Conservation (phyloP, 2,888 invertebrate species). For the Alloplasta piceator region DNA sequence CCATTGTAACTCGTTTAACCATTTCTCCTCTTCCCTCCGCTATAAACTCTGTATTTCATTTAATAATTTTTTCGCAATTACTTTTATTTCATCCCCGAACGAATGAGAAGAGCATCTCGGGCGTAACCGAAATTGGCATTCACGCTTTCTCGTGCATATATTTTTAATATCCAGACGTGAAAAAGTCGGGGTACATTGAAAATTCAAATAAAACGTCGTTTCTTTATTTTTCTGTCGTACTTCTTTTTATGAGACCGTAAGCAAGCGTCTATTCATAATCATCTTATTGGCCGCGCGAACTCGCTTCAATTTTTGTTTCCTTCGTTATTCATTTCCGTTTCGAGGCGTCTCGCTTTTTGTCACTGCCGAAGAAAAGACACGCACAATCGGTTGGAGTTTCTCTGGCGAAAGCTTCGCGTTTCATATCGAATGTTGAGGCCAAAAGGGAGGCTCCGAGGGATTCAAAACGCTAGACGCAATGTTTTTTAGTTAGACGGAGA, state of each 20-base stretch:
- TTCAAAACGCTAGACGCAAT: too few relatives aligned
- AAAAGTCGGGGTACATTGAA: conserved; percentile 50
- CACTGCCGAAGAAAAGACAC: too few relatives aligned
- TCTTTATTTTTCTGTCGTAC: conserved; percentile 12
- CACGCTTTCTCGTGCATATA: conserved; percentile 50
- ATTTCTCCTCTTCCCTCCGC: background rate
- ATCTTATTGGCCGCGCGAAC: conserved; percentile 55
- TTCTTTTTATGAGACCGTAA: conserved; percentile 45
- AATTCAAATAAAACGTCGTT: conserved; percentile 56
- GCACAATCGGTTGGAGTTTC: conserved; percentile 56
- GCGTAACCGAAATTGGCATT: conserved; percentile 47
- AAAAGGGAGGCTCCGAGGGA: too few relatives aligned
- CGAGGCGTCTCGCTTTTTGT: background rate
- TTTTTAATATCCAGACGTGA: conserved; percentile 51
- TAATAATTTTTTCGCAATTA: conserved; percentile 64
- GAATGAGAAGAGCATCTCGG: conserved; percentile 36
- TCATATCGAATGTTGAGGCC: too few relatives aligned
- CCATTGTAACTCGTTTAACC: conserved; percentile 24
- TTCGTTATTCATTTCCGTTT: conserved; percentile 6
- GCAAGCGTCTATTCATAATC: conserved; percentile 61
- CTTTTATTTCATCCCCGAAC: conserved; percentile 37
- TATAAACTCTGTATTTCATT: conserved; percentile 48
- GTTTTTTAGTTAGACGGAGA: too few relatives aligned
- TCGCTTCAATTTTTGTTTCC: conserved; percentile 23
- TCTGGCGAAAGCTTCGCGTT: conserved; percentile 5